Percentiles rank a stretch among this genome's conserved stretches.
phyloP scores from a whole-genome alignment of 2,797 vertebrate genomes.

The Parambassis ranga region DNA sequence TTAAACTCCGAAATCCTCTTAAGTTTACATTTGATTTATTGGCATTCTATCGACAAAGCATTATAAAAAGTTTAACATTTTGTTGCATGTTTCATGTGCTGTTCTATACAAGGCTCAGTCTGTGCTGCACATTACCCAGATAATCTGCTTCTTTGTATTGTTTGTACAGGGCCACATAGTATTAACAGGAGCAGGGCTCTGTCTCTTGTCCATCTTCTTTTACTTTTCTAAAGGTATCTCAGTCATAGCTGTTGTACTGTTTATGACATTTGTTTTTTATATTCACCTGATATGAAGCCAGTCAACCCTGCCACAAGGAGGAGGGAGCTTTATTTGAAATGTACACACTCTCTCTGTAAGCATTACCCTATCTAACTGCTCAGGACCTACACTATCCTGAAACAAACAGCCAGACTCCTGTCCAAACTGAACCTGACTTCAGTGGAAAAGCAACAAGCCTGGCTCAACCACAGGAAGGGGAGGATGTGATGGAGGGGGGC shows the following conservation, averaged over 20 bases:
- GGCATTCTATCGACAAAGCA: too few relatives aligned
- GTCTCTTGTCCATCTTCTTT: not conserved
- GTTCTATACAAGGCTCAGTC: too few relatives aligned
- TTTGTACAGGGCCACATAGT: not conserved
- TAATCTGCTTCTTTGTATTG: not conserved
- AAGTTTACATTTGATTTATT: too few relatives aligned
- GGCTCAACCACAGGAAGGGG: slow-evolving; percentile 32
- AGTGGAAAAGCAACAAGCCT: slow-evolving; percentile 39
- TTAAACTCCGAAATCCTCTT: too few relatives aligned
- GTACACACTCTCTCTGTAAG: slow-evolving; percentile 2
- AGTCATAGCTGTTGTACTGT: slow-evolving; percentile 73
- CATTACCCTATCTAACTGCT: slow-evolving; percentile 7
- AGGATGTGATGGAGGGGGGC: slow-evolving; percentile 39
- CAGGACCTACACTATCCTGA: slow-evolving; percentile 1
- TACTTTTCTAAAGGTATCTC: not conserved
- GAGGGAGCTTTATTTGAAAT: slow-evolving; percentile 8
- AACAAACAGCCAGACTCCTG: slow-evolving; percentile 18
- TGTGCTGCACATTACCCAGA: not conserved
- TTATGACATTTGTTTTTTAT: slow-evolving; percentile 83
- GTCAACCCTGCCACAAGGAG: slow-evolving; percentile 68
- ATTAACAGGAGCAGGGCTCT: not conserved
- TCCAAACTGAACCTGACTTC: not conserved
- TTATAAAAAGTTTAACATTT: too few relatives aligned
- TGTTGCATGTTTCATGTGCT: too few relatives aligned
- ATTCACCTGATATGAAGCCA: slow-evolving; percentile 80